Base-by-base conservation (phyloP, 2,888 invertebrate genomes). In the Drosophila formosana region DNA sequence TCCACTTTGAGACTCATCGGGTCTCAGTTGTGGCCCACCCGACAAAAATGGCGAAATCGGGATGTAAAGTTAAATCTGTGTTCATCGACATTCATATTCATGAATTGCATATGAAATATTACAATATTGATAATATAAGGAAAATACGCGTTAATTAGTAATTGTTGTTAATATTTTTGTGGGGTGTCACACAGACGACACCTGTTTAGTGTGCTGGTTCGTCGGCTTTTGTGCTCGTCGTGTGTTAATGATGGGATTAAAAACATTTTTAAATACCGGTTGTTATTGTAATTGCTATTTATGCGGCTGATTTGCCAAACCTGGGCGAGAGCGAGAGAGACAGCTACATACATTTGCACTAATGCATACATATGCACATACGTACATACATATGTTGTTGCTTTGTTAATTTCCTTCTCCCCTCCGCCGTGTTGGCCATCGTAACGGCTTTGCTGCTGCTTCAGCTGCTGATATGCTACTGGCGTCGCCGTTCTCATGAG, bases 251-350 rank as follows among this genome's bases (percentile, higher is more conserved):
- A 73, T 64, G 50, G 72, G 51, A 76, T 67, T 75, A 55, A 74
- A 69, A 83, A 70, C 80, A 41, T 74, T 76, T 86, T 80, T 73
- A 72, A 86, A 85, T 84, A 81, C 88, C 69, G 73, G 82, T 89
- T 89, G 71, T 65, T 69, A 72, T 80, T 80, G 76, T 78, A 80
- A 83, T 78, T 73, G 64, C 68, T 70, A 70, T 80, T 78, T 76
- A 83, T 76, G 71, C 58, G 74, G 61, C 34, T 57, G 60, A 66
- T 63, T 67, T 66, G 60, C 26, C 56, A 45, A 57, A 52, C 41
- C 28, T 52, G 66, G 43, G 55, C 71, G 63, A 30, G 66, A 68
- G 4, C 5, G 30, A 53, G 66, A 46, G 52, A 52, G 66, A 30
- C 41, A 49, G 8, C 2, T 50, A 50, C 18, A 9, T 52, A 56